Percentiles rank a stretch among this genome's conserved stretches.
These are phyloP conservation scores for Maccullochella peelii DNA, from an alignment of 2,113 vertebrate genomes.

Conservation along the genomic window DNA sequence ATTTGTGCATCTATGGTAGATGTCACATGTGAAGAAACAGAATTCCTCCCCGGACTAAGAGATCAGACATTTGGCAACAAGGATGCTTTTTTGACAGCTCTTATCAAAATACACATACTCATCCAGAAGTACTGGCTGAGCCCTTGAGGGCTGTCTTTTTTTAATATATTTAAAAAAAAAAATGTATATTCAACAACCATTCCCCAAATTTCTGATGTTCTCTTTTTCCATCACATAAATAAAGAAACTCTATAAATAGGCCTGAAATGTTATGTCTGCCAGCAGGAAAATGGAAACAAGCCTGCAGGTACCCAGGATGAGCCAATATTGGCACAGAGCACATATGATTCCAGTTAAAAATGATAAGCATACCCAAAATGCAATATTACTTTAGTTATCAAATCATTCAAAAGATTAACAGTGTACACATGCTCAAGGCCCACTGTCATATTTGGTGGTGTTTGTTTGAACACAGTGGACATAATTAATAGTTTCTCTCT, in stretches of 20 bases:
- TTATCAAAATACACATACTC: slow-evolving; percentile 1
- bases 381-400: slow-evolving; percentile 27
- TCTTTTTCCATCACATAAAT: slow-evolving; percentile 6
- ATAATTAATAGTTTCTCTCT: slow-evolving; percentile 22
- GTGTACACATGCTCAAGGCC: slow-evolving; percentile 3
- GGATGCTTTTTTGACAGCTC: neutral
- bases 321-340: slow-evolving; percentile 43
- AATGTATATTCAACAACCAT: slow-evolving; percentile 1
- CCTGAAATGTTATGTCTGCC: slow-evolving; percentile 25
- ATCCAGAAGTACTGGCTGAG: neutral
- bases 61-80: neutral
- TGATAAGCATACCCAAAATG: slow-evolving; percentile 44
- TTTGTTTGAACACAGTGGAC: slow-evolving; percentile 10
- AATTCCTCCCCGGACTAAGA: neutral
- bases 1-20: neutral
- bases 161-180: too few species aligned
- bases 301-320: slow-evolving; percentile 28
- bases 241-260: slow-evolving; percentile 46
- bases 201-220: neutral
- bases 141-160: neutral
- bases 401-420: slow-evolving; percentile 43
- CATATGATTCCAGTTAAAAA: slow-evolving; percentile 36
- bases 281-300: slow-evolving; percentile 36
- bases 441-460: neutral
- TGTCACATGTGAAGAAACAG: neutral